Percentiles rank a stretch among this genome's conserved stretches.
These are phyloP conservation scores for Dicrostonyx torquatus DNA, from an alignment of 2,797 vertebrate genomes.

Conservation along the genomic window DNA sequence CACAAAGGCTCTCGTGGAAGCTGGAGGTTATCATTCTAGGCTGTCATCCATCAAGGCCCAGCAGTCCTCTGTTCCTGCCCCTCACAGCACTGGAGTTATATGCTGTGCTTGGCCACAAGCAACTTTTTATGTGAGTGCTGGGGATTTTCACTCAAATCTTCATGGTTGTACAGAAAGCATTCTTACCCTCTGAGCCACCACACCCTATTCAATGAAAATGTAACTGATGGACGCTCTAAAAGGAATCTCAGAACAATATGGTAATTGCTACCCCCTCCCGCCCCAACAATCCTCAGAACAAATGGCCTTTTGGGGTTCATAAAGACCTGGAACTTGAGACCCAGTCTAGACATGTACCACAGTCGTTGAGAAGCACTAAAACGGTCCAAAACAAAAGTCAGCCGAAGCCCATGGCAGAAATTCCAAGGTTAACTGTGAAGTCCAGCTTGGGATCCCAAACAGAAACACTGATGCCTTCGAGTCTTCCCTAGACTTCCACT, in stretches of 20 bases:
- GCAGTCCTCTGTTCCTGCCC: background rate
- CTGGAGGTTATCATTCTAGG: background rate
- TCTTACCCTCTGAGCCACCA: background rate
- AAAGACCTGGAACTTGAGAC: background rate
- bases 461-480: background rate
- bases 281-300: constrained; percentile 92
- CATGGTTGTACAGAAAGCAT: background rate
- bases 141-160: background rate
- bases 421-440: constrained; percentile 33
- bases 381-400: background rate
- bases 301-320: constrained; percentile 81
- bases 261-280: constrained; percentile 82
- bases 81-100: background rate
- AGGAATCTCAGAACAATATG: constrained; percentile 88
- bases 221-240: constrained; percentile 85
- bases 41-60: background rate
- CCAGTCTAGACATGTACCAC: background rate
- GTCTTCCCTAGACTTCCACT: constrained; percentile 17
- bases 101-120: background rate
- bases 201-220: background rate
- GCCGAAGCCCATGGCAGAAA: background rate
- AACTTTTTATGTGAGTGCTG: background rate
- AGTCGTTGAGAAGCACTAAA: background rate
- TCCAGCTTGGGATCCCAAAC: background rate
- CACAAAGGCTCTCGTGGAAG: background rate